Evolutionary conservation across 1,140 invertebrate genomes (phyloP).

Genomic region (Hypothenemus hampei): DNA sequence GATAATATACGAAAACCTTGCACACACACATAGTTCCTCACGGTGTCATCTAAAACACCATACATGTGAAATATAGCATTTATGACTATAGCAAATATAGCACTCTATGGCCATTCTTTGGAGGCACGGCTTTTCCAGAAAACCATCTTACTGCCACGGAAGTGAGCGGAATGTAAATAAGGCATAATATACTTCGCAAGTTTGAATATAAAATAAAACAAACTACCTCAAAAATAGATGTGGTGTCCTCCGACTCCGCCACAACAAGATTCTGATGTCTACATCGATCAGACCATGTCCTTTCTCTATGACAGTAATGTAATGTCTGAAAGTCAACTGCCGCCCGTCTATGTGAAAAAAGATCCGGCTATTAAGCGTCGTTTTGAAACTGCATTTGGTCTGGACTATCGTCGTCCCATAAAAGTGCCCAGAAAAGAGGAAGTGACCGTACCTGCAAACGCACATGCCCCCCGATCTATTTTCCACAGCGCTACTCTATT

Average conservation of each 20-base stretch:
- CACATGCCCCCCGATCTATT: slow-evolving; percentile 74
- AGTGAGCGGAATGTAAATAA: no score
- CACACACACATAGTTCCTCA: no score
- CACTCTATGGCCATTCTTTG: no score
- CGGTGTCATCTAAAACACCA: no score
- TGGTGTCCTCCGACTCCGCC: slow-evolving; percentile 95
- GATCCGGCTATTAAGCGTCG: slow-evolving; percentile 72
- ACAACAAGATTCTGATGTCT: slow-evolving; percentile 84
- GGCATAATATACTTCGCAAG: no score
- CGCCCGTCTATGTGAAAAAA: slow-evolving; percentile 79
- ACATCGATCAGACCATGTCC: slow-evolving; percentile 77
- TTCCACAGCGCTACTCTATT: slow-evolving; percentile 78
- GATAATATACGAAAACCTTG: no score
- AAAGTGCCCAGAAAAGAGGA: slow-evolving; percentile 72
- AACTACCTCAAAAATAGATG: no score
- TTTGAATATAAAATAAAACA: no score
- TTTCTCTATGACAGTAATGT: slow-evolving; percentile 80
- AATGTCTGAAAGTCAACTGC: slow-evolving; percentile 79
- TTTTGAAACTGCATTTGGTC: slow-evolving; percentile 50
- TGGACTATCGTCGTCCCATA: slow-evolving; percentile 53
- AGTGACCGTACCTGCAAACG: slow-evolving; percentile 60
- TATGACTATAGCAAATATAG: no score
- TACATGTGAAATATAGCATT: no score
- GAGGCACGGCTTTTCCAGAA: no score
- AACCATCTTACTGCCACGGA: no score